Evolutionary conservation across 2,113 vertebrate species (phyloP), one percentile per base, ranked within the genome.

Genomic region (Oreochromis spilurus): DNA sequence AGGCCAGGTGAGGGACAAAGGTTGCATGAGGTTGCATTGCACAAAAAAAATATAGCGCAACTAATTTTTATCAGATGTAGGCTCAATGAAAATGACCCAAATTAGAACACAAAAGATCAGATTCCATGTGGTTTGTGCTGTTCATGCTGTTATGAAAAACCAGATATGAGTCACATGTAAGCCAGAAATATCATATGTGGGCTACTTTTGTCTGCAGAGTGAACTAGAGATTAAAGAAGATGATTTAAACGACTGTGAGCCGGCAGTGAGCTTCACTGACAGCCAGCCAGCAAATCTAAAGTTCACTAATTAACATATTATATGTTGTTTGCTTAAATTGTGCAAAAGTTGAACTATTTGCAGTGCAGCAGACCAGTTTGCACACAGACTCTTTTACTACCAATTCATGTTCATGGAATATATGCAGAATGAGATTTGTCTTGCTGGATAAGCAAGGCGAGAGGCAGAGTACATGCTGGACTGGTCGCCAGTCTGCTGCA

Each of bases 161-260:
- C 40, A 48, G 67, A 45, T 48, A 45, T 77, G 24, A 77, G 24
- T 75, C 70, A 77, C 70, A 77, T 77, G 21, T 29, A 31, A 77
- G 6, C 24, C 43, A 77, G 16, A 50, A 31, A 50, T 77, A 31
- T 48, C 24, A 75, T 77, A 31, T 31, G 70, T 26, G 70, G 43
- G 14, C 6, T 11, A 31, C 6, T 19, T 77, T 48, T 50, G 43
- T 26, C 9, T 77, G 43, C 14, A 75, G 16, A 19, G 24, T 17
- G 9, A 75, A 75, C 24, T 48, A 75, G 2, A 50, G 43, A 50
- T 50, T 77, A 50, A 50, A 77, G 9, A 26, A 75, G 43, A 50
- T 77, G 24, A 77, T 50, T 77, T 31, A 77, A 50, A 2, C 0
- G 13, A 72, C 38, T 26, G 65, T 17, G n/a, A 70, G 36, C 12